These are phyloP conservation scores for Caenorhabditis zanzibari DNA, from an alignment of 2,888 invertebrate genomes.

Conservation along the genomic window DNA sequence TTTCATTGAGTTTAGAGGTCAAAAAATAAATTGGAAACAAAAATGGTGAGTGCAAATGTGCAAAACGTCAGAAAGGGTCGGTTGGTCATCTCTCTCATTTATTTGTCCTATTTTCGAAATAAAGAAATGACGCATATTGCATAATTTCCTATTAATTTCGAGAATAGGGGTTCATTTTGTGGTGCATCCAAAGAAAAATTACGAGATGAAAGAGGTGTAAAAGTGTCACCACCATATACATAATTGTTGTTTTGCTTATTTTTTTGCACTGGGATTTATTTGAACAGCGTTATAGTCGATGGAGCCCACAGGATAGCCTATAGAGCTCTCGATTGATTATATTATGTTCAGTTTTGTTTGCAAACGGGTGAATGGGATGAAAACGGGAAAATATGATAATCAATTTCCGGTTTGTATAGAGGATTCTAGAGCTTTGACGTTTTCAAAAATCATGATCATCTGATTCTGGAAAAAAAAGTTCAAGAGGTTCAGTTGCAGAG, in stretches of 20 bases:
- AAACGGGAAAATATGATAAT: not conserved
- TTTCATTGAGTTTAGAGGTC: constrained; percentile 24
- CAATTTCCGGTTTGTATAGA: not conserved
- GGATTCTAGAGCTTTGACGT: not conserved
- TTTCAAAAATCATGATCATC: no score
- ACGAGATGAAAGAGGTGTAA: not conserved
- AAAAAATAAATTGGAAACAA: not conserved
- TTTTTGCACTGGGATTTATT: constrained; percentile 25
- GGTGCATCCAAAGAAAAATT: constrained; percentile 1
- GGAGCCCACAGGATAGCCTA: not conserved
- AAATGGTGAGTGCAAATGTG: constrained; percentile 12
- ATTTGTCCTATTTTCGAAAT: constrained; percentile 26
- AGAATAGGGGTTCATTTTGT: constrained; percentile 21
- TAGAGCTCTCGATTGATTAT: not conserved
- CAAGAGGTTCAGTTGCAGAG: no score
- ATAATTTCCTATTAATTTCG: constrained; percentile 13
- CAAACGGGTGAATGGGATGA: not conserved
- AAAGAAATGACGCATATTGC: constrained; percentile 16
- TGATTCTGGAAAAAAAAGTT: no score
- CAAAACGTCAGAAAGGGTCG: not conserved
- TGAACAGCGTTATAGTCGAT: constrained; percentile 27
- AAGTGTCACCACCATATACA: constrained; percentile 24
- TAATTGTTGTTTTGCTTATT: constrained; percentile 32
- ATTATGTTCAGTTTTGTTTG: constrained; percentile 8
- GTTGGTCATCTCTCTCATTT: constrained; percentile 23